A percentile compares a stretch with the other conserved stretches of the same genome.
Evolutionary conservation across 2,797 vertebrate species (phyloP).

Genomic region (Gymnopithys bicolor): DNA sequence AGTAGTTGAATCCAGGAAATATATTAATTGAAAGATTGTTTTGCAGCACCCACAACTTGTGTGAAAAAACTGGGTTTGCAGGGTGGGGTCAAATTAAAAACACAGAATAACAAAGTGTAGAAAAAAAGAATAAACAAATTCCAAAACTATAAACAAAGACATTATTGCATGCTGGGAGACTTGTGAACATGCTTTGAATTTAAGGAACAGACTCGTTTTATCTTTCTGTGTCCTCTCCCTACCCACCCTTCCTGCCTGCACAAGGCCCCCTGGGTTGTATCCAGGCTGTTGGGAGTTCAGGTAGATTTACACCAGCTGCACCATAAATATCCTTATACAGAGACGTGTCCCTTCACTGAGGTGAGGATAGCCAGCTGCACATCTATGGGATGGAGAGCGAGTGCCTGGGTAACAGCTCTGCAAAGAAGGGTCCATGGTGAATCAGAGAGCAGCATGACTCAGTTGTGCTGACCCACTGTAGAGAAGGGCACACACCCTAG

Average conservation of each 20-base stretch:
- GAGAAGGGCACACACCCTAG: not conserved
- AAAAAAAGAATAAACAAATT: not conserved
- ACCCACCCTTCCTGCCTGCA: not conserved
- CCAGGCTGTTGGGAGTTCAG: not conserved
- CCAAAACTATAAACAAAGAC: not conserved
- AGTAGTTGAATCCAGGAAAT: not conserved
- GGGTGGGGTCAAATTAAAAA: not conserved
- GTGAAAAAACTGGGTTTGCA: not conserved
- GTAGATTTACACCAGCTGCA: not conserved
- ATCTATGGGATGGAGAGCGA: fast-evolving
- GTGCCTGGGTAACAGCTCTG: not conserved
- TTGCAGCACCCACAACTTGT: not conserved
- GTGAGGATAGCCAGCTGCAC: not conserved
- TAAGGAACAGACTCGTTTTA: not conserved
- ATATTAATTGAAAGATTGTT: not conserved
- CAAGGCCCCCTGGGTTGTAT: no score
- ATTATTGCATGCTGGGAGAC: not conserved
- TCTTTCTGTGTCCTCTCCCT: not conserved
- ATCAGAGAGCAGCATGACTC: not conserved
- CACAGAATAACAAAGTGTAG: not conserved
- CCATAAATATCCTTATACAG: fast-evolving
- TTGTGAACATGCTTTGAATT: not conserved
- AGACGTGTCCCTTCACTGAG: not conserved
- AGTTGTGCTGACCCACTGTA: not conserved
- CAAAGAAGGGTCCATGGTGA: not conserved